These are phyloP conservation scores for Thecocarcelia acutangulata DNA, from an alignment of 2,888 invertebrate species.

Conservation along the genomic window DNA sequence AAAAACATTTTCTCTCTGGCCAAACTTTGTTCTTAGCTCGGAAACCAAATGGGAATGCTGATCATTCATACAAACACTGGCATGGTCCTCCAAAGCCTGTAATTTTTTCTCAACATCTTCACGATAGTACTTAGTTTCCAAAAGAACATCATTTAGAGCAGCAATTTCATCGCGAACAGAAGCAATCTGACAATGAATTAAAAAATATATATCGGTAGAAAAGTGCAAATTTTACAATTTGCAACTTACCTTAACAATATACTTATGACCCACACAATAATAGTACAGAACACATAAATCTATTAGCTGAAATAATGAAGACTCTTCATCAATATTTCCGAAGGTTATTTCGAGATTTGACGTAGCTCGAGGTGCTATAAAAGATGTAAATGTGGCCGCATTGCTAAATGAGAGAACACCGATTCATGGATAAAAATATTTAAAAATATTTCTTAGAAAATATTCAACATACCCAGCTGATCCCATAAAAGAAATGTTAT, in stretches of 20 bases:
- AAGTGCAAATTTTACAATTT: background rate
- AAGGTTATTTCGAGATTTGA: constrained; percentile 71
- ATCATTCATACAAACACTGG: constrained; percentile 76
- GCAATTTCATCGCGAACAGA: constrained; percentile 80
- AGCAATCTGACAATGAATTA: constrained; percentile 73
- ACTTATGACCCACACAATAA: constrained; percentile 81
- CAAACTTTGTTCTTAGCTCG: constrained; percentile 78
- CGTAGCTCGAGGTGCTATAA: constrained; percentile 73
- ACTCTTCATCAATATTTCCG: constrained; percentile 74
- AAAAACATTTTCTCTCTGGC: constrained; percentile 80
- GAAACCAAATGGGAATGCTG: constrained; percentile 77
- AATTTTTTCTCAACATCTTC: constrained; percentile 79
- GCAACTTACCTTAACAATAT: constrained; percentile 77
- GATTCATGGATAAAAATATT: constrained; percentile 32
- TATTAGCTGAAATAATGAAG: constrained; percentile 78
- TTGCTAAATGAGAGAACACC: constrained; percentile 61
- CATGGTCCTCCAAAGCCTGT: constrained; percentile 75
- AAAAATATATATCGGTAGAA: background rate
- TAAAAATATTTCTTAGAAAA: constrained; percentile 36
- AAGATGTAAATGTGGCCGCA: constrained; percentile 75
- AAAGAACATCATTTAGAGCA: constrained; percentile 78
- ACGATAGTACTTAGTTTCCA: constrained; percentile 79
- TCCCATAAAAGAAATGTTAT: constrained; percentile 77
- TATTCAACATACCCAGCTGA: constrained; percentile 73
- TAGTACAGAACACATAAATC: constrained; percentile 80